Base-by-base conservation (phyloP, 2,888 invertebrate species). In the Pachliopta kotzebuea region DNA sequence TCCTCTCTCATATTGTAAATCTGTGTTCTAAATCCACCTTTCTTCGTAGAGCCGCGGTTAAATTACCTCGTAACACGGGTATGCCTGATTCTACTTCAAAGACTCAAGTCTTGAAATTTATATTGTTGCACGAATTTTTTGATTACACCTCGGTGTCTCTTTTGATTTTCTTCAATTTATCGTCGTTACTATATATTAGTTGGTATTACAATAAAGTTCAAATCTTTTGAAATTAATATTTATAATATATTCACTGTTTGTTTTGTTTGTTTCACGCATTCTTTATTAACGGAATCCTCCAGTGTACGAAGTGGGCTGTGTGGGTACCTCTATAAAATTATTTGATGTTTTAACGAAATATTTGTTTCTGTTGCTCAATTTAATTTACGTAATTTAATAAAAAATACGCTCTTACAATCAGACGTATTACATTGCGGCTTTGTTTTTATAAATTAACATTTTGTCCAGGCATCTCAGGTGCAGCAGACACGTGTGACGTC, bases 401-500 rank as follows among this genome's bases (percentile, higher is more conserved):
- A 42, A n/a, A 45, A 3, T 14, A 14, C 14, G 37, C 37, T 11
- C 14, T 14, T 37, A 3, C 11, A 37, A 14, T 37, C 11, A 37
- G 11, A 37, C 2, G 14, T 37, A 20, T 61, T 42, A 58, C 52
- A n/a, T 11, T 45, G 21, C 24, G 14, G 53, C 14, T 53, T 23
- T 53, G 14, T 21, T 24, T 24, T 53, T 18, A 24, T 21, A 21
- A 53, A 24, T 24, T 24, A 17, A 24, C 11, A 6, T n/a, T 45
- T 45, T n/a, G 42, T 68, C 3, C 77, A 89, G 91, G 85, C 88
- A 1, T 83, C 84, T 0, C 87, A 96, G 94, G 93, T 96, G 53
- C 97, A 98, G 81, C 96, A 96, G 80, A 95, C 96, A 2, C 96
- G 96, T 75, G 95, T 98, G 75, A 96, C 97, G 63, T 96, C 96